Conservation (phyloP, 2,888 invertebrate species). For the Hirudinaria manillensis region DNA sequence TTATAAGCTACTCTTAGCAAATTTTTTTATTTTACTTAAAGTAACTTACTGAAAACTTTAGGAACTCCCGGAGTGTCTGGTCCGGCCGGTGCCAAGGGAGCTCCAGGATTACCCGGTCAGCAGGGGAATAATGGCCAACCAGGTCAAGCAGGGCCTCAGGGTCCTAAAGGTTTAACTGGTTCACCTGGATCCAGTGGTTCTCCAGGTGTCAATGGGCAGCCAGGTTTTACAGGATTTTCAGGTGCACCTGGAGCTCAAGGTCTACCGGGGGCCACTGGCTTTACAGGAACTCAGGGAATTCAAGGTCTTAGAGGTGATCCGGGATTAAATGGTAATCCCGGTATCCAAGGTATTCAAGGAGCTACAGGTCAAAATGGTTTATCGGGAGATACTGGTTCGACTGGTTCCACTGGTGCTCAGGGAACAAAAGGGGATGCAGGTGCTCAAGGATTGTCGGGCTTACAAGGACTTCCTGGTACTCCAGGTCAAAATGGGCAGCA, state of each 20-base stretch:
- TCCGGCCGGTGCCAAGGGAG: slow-evolving; percentile 33
- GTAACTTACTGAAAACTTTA: too few species aligned
- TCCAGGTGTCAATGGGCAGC: slow-evolving; percentile 27
- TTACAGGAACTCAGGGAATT: slow-evolving; percentile 28
- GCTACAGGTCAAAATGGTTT: slow-evolving; percentile 18
- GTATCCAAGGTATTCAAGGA: slow-evolving; percentile 23
- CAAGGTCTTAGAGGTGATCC: slow-evolving; percentile 22
- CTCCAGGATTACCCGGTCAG: slow-evolving; percentile 33
- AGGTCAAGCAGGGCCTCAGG: slow-evolving; percentile 30
- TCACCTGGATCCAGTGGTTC: slow-evolving; percentile 30
- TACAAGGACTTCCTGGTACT: slow-evolving; percentile 25
- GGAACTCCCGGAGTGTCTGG: slow-evolving; percentile 27
- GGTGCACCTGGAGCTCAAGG: neutral
- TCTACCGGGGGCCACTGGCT: slow-evolving; percentile 22
- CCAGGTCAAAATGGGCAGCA: slow-evolving; percentile 13
- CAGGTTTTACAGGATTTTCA: slow-evolving; percentile 1
- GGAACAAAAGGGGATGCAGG: slow-evolving; percentile 36
- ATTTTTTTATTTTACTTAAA: too few species aligned
- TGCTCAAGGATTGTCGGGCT: slow-evolving; percentile 33
- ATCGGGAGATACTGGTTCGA: slow-evolving; percentile 31
- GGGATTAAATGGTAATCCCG: slow-evolving; percentile 19
- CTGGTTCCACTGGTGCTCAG: slow-evolving; percentile 35
- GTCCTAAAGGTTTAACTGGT: slow-evolving; percentile 29
- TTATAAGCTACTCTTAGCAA: too few species aligned
- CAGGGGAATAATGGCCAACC: slow-evolving; percentile 32